A percentile compares a stretch with the other conserved stretches of the same genome.
Evolutionary conservation across 2,113 vertebrate genomes (phyloP).

Genomic region (Corydoras maculifer): DNA sequence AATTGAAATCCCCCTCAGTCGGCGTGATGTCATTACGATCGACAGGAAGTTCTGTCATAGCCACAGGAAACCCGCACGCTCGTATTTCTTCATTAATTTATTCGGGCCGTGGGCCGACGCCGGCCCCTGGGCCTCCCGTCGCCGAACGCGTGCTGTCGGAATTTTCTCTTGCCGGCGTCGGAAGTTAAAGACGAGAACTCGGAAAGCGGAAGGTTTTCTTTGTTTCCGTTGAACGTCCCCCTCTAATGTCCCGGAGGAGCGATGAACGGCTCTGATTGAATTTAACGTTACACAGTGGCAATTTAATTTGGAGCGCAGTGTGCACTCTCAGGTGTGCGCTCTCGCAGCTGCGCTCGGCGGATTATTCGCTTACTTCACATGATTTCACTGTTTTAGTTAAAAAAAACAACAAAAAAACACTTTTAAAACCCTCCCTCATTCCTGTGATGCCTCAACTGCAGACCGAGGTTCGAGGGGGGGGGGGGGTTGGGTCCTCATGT

Average conservation of each 20-base stretch:
- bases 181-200: too few relatives aligned
- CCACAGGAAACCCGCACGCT: too few relatives aligned
- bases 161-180: too few relatives aligned
- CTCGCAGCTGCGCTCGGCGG: conserved; percentile 25
- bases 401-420: background rate
- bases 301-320: conserved; percentile 49
- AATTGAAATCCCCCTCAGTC: too few relatives aligned
- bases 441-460: background rate
- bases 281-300: conserved; percentile 41
- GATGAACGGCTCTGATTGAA: conserved; percentile 21
- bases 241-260: conserved; percentile 37
- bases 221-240: conserved; percentile 17
- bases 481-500: background rate
- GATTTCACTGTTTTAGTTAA: conserved; percentile 3
- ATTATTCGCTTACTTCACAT: background rate
- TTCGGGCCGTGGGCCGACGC: too few relatives aligned
- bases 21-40: too few relatives aligned
- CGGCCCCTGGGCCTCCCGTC: too few relatives aligned
- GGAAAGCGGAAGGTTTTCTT: conserved; percentile 16
- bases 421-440: background rate
- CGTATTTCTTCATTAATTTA: too few relatives aligned
- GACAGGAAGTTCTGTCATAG: too few relatives aligned
- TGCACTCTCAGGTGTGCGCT: conserved; percentile 42
- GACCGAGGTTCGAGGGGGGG: background rate
- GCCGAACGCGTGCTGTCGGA: too few relatives aligned